Conservation (phyloP, 2,888 invertebrate species). For the Iphiclides podalirius region DNA sequence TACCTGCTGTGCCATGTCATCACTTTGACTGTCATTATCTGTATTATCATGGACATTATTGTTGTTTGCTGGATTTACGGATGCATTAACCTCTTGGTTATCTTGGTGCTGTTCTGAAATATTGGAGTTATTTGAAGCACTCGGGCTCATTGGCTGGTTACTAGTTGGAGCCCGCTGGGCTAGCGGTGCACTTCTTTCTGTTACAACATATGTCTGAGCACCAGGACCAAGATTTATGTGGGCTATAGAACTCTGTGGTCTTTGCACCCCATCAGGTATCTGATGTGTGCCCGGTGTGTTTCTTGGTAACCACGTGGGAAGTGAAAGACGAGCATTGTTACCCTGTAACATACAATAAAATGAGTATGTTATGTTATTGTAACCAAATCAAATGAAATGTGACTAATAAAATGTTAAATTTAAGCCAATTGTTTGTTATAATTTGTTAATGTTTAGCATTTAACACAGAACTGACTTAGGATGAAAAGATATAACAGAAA, state of each 20-base stretch:
- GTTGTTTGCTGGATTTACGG: conserved; percentile 69
- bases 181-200: conserved; percentile 49
- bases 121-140: conserved; percentile 57
- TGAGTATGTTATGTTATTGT: too few relatives aligned
- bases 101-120: conserved; percentile 52
- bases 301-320: conserved; percentile 69
- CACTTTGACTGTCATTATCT: conserved; percentile 72
- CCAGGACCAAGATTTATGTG: conserved; percentile 56
- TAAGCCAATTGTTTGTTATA: too few relatives aligned
- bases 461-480: too few relatives aligned
- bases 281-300: conserved; percentile 60
- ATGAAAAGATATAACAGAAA: too few relatives aligned
- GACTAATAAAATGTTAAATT: too few relatives aligned
- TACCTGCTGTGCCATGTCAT: conserved; percentile 70
- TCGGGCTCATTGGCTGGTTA: conserved; percentile 48
- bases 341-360: too few relatives aligned
- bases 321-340: conserved; percentile 64
- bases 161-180: conserved; percentile 44
- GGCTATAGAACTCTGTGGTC: conserved; percentile 69
- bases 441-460: too few relatives aligned
- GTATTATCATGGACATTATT: conserved; percentile 69
- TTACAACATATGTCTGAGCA: conserved; percentile 57
- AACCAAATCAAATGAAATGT: too few relatives aligned
- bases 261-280: conserved; percentile 49
- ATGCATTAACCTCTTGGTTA: conserved; percentile 60